Conservation (phyloP, 2,113 vertebrate species). For the Vulpes lagopus region DNA sequence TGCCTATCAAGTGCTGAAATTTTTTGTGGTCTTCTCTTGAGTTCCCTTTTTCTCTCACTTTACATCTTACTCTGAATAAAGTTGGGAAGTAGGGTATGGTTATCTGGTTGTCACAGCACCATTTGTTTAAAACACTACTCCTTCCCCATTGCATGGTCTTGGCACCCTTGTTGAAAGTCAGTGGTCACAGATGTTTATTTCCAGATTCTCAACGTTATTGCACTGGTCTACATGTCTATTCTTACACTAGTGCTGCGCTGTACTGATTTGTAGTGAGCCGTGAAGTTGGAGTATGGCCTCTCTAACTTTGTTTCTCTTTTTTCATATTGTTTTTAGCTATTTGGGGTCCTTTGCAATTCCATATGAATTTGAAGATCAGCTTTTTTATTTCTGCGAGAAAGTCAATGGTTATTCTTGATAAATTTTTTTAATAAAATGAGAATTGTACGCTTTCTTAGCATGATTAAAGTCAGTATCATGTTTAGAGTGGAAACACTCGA, state of each 20-base stretch:
- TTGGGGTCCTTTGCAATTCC: neutral
- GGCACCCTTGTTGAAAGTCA: neutral
- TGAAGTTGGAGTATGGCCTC: neutral
- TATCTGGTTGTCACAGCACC: neutral
- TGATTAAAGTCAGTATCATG: neutral
- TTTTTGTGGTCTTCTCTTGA: neutral
- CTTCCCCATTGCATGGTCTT: neutral
- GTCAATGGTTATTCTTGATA: neutral
- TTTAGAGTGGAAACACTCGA: neutral
- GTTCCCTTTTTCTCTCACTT: neutral
- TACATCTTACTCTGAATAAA: neutral
- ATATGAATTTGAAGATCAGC: neutral
- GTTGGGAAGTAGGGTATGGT: neutral
- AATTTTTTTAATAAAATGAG: neutral
- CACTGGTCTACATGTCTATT: neutral
- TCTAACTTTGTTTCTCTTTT: neutral
- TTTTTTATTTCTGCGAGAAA: slow-evolving; percentile 1
- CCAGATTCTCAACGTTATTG: neutral
- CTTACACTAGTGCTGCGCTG: neutral
- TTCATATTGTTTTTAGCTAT: neutral
- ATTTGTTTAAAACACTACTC: neutral
- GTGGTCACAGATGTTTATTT: neutral
- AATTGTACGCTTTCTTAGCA: neutral
- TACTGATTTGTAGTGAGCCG: neutral
- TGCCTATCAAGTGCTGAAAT: neutral